Conservation (phyloP, 2,113 vertebrate genomes). For the Strix aluco region DNA sequence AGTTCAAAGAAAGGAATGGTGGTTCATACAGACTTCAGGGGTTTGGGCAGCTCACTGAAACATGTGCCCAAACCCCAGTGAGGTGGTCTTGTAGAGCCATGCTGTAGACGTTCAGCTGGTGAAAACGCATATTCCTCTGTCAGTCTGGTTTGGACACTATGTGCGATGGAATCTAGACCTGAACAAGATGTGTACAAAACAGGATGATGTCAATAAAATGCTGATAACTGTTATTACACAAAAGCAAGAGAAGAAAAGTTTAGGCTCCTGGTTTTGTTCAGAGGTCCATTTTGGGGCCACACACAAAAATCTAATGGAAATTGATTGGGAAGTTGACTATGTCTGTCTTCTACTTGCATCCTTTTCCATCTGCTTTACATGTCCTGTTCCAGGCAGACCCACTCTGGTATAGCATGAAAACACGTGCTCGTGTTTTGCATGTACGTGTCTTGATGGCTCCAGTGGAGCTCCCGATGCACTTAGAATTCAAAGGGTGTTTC, state of each 20-base stretch:
- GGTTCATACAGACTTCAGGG: not conserved
- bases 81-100: not conserved
- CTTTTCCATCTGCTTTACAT: not conserved
- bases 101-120: not conserved
- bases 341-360: not conserved
- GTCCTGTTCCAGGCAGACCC: not conserved
- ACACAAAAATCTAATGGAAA: not conserved
- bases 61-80: accelerated
- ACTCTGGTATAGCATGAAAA: not conserved
- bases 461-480: not conserved
- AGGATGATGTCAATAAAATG: accelerated
- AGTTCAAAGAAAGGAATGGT: not conserved
- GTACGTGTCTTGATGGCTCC: not conserved
- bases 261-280: not conserved
- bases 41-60: not conserved
- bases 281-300: not conserved
- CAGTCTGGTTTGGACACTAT: not conserved
- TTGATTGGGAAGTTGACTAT: not conserved
- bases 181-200: not conserved
- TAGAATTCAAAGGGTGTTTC: not conserved
- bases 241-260: not conserved
- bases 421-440: not conserved
- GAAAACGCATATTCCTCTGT: not conserved
- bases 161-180: accelerated
- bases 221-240: not conserved